Percentiles rank a stretch among this genome's conserved stretches.
These are phyloP conservation scores for Olivierus martensii DNA, from an alignment of 1,140 invertebrate genomes.

Conservation along the genomic window DNA sequence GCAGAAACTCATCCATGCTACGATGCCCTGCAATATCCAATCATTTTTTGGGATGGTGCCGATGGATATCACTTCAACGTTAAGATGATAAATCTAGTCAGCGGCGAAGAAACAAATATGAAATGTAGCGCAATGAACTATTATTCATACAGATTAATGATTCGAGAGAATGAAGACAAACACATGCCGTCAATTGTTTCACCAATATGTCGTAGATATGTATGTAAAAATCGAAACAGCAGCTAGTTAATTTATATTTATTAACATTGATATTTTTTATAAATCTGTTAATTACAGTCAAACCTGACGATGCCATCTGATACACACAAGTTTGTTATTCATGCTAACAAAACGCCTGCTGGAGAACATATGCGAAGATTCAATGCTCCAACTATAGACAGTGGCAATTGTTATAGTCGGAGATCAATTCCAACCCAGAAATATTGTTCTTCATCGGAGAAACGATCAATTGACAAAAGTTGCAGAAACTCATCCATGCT, in stretches of 20 bases:
- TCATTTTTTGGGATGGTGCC: constrained; percentile 10
- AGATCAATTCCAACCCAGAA: constrained; percentile 3
- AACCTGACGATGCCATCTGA: constrained; percentile 15
- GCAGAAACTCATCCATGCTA: constrained; percentile 33
- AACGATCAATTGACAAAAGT: constrained; percentile 24
- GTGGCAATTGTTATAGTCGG: constrained; percentile 9
- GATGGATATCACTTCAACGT: constrained; percentile 19
- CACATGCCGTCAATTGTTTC: constrained; percentile 15
- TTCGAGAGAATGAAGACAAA: constrained; percentile 22
- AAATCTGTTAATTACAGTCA: too few species aligned
- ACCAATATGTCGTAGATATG: constrained; percentile 2
- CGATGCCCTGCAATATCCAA: constrained; percentile 34
- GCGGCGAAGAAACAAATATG: not conserved
- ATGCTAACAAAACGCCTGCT: constrained; percentile 26
- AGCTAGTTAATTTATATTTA: too few species aligned
- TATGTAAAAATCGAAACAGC: constrained; percentile 5
- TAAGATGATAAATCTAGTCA: constrained; percentile 19
- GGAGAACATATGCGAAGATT: constrained; percentile 28
- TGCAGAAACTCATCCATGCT: constrained; percentile 31
- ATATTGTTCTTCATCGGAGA: constrained; percentile 13
- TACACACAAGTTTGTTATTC: constrained; percentile 20
- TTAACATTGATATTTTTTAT: too few species aligned
- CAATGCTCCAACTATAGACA: constrained; percentile 23
- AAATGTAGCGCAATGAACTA: not conserved
- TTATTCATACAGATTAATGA: constrained; percentile 22